Conservation (phyloP, 1,140 invertebrate species). For the Cydia fagiglandana region DNA sequence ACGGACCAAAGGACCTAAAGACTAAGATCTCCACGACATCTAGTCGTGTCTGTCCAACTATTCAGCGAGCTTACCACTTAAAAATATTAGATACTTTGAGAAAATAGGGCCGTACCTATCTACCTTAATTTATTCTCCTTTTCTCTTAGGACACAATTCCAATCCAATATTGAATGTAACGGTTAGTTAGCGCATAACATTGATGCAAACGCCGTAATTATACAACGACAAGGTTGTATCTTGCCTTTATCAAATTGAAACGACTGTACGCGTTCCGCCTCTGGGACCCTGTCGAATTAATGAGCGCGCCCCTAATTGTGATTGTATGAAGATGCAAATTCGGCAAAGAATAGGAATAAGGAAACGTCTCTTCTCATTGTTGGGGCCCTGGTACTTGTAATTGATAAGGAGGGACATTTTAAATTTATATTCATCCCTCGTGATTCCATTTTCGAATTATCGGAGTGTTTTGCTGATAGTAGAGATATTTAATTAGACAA, state of each 20-base stretch:
- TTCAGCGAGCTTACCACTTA: background rate
- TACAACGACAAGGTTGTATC: slow-evolving; percentile 54
- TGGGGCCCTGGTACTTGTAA: slow-evolving; percentile 64
- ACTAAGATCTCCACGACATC: too few relatives aligned
- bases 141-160: slow-evolving; percentile 36
- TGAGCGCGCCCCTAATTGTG: slow-evolving; percentile 64
- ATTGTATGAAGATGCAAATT: slow-evolving; percentile 73
- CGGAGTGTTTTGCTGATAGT: background rate
- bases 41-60: too few relatives aligned
- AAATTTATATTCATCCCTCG: slow-evolving; percentile 61
- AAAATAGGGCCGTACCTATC: background rate
- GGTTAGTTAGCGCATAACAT: slow-evolving; percentile 57
- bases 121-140: background rate
- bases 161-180: slow-evolving; percentile 53
- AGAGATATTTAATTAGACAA: background rate
- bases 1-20: too few relatives aligned
- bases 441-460: slow-evolving; percentile 27
- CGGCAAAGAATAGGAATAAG: slow-evolving; percentile 53
- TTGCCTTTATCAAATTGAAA: slow-evolving; percentile 52
- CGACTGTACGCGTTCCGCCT: slow-evolving; percentile 40
- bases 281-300: slow-evolving; percentile 62
- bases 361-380: slow-evolving; percentile 57
- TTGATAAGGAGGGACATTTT: slow-evolving; percentile 66
- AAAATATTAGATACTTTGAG: background rate
- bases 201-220: slow-evolving; percentile 62